Conservation (phyloP, 30 jellyfish, hydroid and myxozoan genomes). For the Turritopsis rubra region DNA sequence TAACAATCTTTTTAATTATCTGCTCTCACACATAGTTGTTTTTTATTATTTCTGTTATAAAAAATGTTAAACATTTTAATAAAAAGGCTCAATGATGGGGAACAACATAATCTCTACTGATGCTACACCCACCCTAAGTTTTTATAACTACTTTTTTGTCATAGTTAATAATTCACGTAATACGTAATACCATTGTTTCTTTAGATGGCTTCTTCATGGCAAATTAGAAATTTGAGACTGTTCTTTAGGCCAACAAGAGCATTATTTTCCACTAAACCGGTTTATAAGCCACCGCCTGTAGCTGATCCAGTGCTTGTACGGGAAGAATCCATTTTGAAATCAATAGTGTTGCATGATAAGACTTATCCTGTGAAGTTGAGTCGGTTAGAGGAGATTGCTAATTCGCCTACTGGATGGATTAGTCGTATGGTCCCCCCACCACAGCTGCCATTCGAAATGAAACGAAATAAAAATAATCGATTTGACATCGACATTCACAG, state of each 20-base stretch:
- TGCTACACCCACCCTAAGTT: too few relatives aligned
- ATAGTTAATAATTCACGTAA: too few relatives aligned
- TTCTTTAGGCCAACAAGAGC: neutral
- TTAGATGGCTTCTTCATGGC: neutral
- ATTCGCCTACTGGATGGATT: constrained; percentile 31
- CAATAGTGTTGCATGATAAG: constrained; percentile 21
- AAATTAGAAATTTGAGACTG: neutral
- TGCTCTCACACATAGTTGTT: too few relatives aligned
- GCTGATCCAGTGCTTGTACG: constrained; percentile 16
- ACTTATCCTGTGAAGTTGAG: constrained; percentile 16
- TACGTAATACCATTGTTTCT: too few relatives aligned
- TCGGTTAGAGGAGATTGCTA: constrained; percentile 37
- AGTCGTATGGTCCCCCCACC: constrained; percentile 42
- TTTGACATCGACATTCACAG: constrained; percentile 5
- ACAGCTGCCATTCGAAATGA: constrained; percentile 14
- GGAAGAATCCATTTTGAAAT: constrained; percentile 32
- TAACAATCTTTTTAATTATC: too few relatives aligned
- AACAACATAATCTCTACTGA: too few relatives aligned
- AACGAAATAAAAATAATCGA: constrained; percentile 16
- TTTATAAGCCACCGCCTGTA: constrained; percentile 18
- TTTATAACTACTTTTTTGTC: too few relatives aligned
- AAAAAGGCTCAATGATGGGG: too few relatives aligned
- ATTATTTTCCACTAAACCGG: neutral
- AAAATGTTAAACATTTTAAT: too few relatives aligned
- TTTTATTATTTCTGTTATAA: too few relatives aligned